Evolutionary conservation across 2,113 vertebrate species (phyloP).

Genomic region (Eurystomus gularis): DNA sequence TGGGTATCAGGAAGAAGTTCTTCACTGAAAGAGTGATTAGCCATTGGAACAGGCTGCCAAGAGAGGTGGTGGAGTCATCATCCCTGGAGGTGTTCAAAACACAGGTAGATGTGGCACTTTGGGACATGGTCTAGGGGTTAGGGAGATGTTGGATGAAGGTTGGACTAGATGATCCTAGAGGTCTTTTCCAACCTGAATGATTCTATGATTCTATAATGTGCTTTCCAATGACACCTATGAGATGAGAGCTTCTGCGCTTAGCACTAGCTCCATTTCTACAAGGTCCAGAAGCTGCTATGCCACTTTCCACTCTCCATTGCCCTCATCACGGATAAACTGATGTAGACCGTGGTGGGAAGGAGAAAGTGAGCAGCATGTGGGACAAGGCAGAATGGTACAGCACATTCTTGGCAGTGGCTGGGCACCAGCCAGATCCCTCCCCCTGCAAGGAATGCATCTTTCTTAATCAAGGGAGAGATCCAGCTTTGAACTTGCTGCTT

Average conservation of each 20-base stretch:
- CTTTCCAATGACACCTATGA: background rate
- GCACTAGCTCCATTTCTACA: background rate
- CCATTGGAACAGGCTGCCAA: no score
- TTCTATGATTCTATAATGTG: no score
- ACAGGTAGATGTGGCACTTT: no score
- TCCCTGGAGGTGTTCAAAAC: no score
- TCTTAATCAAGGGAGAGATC: background rate
- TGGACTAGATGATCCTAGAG: no score
- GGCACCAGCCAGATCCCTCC: background rate
- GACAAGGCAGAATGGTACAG: background rate
- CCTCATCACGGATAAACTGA: background rate
- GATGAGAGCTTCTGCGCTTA: background rate
- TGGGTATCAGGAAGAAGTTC: no score
- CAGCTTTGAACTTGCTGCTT: background rate
- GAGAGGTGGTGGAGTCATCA: no score
- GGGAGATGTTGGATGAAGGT: no score
- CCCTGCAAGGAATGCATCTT: background rate
- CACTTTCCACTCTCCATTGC: background rate
- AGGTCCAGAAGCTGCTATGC: background rate
- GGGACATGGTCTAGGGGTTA: no score
- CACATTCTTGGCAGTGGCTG: background rate
- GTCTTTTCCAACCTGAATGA: no score
- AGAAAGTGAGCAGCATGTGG: background rate
- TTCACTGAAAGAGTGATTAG: no score
- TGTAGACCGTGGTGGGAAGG: background rate